A percentile compares a stretch with the other conserved stretches of the same genome.
These are phyloP conservation scores for Cataglyphis rosenhaueri DNA, from an alignment of 2,888 invertebrate species.

Conservation along the genomic window DNA sequence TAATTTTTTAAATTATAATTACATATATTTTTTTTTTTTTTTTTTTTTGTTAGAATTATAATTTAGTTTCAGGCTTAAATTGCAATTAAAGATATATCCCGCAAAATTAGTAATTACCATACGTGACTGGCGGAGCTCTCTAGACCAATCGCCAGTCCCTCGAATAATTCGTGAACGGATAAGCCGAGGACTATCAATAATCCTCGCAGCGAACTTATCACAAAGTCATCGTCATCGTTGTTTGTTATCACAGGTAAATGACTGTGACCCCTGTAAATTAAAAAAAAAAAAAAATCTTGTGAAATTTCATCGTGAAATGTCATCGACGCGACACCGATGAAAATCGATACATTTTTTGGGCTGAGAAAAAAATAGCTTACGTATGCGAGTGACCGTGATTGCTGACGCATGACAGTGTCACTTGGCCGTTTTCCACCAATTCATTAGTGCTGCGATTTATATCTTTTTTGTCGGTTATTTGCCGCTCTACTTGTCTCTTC, in stretches of 20 bases:
- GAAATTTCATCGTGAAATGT: neutral
- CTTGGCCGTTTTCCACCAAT: slow-evolving; percentile 79
- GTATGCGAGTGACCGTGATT: slow-evolving; percentile 70
- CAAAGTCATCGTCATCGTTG: slow-evolving; percentile 78
- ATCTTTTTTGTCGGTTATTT: slow-evolving; percentile 63
- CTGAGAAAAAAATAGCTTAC: slow-evolving; percentile 68
- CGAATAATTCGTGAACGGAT: slow-evolving; percentile 94
- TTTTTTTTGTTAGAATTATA: neutral
- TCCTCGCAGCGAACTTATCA: slow-evolving; percentile 87
- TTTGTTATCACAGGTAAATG: slow-evolving; percentile 78
- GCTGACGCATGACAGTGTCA: slow-evolving; percentile 50
- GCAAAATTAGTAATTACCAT: slow-evolving; percentile 79
- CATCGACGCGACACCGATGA: neutral
- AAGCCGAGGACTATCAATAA: slow-evolving; percentile 93
- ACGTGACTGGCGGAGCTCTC: slow-evolving; percentile 85
- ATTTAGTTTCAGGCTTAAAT: neutral
- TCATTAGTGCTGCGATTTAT: slow-evolving; percentile 81
- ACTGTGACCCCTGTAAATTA: slow-evolving; percentile 63
- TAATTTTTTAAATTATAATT: neutral
- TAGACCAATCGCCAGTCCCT: slow-evolving; percentile 88
- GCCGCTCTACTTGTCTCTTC: slow-evolving; percentile 70
- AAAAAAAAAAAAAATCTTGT: neutral
- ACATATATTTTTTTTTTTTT: neutral
- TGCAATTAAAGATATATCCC: neutral
- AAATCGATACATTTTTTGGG: neutral